Evolutionary conservation across 2,888 invertebrate species (phyloP).

Genomic region (Pegoplata infirma): DNA sequence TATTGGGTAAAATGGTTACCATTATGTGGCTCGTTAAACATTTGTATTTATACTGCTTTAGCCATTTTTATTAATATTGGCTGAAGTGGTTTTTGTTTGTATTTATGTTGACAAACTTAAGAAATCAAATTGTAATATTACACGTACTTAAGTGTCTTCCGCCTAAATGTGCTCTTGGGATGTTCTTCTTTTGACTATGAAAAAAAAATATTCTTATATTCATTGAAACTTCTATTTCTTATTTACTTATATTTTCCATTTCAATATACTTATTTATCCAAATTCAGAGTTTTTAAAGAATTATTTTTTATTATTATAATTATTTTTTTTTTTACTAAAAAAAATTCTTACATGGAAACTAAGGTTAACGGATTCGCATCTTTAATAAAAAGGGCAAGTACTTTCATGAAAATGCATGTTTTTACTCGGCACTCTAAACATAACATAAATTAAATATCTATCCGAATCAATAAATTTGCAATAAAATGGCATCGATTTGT

Average conservation of each 20-base stretch:
- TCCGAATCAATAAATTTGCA: too few species aligned
- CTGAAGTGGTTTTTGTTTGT: conserved; percentile 51
- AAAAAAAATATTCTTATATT: not conserved
- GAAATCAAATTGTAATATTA: conserved; percentile 58
- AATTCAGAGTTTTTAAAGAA: too few species aligned
- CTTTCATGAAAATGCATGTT: too few species aligned
- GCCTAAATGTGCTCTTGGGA: conserved; percentile 22
- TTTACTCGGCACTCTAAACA: too few species aligned
- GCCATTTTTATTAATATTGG: conserved; percentile 46
- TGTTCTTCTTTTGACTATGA: not conserved
- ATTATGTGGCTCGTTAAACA: conserved; percentile 18
- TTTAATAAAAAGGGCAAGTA: too few species aligned
- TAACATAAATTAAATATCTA: too few species aligned
- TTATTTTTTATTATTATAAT: not conserved
- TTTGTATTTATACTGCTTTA: conserved; percentile 9
- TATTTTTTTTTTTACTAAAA: too few species aligned
- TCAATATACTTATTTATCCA: too few species aligned
- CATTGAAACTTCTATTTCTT: not conserved
- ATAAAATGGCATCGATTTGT: too few species aligned
- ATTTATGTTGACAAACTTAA: conserved; percentile 47
- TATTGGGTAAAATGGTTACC: not conserved
- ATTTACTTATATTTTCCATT: not conserved
- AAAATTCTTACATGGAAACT: too few species aligned
- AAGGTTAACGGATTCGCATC: too few species aligned
- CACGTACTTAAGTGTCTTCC: conserved; percentile 48